phyloP scores from a whole-genome alignment of 2,888 invertebrate species.

The Erannis defoliaria region DNA sequence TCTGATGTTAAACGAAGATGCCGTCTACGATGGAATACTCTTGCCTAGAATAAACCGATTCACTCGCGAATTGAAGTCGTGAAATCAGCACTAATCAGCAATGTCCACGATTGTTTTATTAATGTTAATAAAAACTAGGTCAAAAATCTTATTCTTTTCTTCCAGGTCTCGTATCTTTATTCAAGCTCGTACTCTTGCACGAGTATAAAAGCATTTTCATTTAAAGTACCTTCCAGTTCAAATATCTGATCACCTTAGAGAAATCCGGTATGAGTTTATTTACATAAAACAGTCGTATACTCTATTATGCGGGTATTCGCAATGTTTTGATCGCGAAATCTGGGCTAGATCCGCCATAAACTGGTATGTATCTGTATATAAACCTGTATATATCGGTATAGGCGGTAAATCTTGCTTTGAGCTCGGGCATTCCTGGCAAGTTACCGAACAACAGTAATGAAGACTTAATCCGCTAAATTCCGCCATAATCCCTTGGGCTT shows the following conservation, averaged over 20 bases:
- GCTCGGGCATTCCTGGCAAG: conserved; percentile 70
- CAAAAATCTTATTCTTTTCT: too few relatives aligned
- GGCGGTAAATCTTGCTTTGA: conserved; percentile 71
- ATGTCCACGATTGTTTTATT: too few relatives aligned
- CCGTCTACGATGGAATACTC: too few relatives aligned
- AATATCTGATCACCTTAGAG: conserved; percentile 42
- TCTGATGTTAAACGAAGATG: too few relatives aligned
- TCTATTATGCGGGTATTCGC: conserved; percentile 60
- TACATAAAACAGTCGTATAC: conserved; percentile 70
- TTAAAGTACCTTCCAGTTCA: conserved; percentile 33
- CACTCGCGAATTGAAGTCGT: too few relatives aligned
- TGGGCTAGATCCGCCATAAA: conserved; percentile 45
- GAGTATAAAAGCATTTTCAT: conserved; percentile 44
- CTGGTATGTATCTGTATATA: conserved; percentile 32
- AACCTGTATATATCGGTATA: conserved; percentile 23
- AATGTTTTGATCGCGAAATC: conserved; percentile 68
- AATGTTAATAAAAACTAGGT: too few relatives aligned
- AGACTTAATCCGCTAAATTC: conserved; percentile 75
- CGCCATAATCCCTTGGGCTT: conserved; percentile 66
- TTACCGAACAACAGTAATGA: conserved; percentile 78
- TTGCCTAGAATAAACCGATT: too few relatives aligned
- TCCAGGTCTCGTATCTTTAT: background rate
- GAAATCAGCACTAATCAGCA: too few relatives aligned
- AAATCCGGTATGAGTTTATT: conserved; percentile 56
- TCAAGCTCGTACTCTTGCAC: background rate